Evolutionary conservation across 2,797 vertebrate species (phyloP).

Genomic region (Lagorchestes hirsutus): DNA sequence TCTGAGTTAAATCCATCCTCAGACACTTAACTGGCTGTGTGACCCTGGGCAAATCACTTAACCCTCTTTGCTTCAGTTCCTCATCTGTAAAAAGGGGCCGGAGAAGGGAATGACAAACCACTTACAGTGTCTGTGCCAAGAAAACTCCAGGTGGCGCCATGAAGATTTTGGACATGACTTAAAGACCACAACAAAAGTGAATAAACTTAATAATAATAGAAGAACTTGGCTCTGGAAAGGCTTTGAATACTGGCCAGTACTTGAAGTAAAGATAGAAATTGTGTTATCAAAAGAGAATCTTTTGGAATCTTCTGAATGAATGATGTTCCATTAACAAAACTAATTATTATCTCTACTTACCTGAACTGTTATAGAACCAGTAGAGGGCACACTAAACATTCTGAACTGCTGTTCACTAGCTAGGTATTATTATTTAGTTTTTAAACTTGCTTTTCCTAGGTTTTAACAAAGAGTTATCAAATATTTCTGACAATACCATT

Average conservation of each 20-base stretch:
- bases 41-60: background rate
- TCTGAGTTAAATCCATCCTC: background rate
- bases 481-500: background rate
- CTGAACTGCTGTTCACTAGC: background rate
- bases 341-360: background rate
- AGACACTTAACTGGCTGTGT: background rate
- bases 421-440: background rate
- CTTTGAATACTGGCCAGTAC: background rate
- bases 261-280: constrained; percentile 18
- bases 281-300: background rate
- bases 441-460: background rate
- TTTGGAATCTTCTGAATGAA: background rate
- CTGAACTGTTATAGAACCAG: background rate
- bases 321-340: background rate
- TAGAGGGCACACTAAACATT: constrained; percentile 14
- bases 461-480: background rate
- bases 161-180: background rate
- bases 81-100: background rate
- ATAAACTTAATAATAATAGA: background rate
- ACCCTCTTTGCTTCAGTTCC: background rate
- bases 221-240: background rate
- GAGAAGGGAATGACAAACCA: background rate
- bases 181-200: background rate
- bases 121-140: background rate
- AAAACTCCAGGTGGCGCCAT: background rate